Percentiles rank a stretch among this genome's conserved stretches.
These are phyloP conservation scores for Tetragonula carbonaria DNA, from an alignment of 2,888 invertebrate genomes.

Conservation along the genomic window DNA sequence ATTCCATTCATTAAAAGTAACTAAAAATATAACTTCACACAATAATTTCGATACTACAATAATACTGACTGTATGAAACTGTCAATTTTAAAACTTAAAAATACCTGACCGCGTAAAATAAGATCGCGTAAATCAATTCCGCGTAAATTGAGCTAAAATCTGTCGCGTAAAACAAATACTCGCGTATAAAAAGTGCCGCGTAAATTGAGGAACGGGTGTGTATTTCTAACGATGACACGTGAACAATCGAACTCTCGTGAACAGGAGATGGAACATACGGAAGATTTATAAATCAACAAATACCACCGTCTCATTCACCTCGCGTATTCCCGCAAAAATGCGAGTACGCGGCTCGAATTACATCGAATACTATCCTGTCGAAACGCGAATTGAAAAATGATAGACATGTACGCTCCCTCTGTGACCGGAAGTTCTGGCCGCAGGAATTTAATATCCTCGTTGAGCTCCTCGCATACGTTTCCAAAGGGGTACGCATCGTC, in stretches of 20 bases:
- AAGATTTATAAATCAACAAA: conserved; percentile 4
- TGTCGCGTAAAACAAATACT: too few relatives aligned
- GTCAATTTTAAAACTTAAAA: too few relatives aligned
- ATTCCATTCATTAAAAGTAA: too few relatives aligned
- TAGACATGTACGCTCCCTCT: conserved; percentile 16
- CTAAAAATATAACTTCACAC: too few relatives aligned
- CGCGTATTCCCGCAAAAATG: conserved; percentile 25
- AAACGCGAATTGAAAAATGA: conserved; percentile 57
- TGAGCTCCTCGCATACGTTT: conserved; percentile 24
- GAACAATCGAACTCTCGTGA: not conserved
- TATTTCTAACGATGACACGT: too few relatives aligned
- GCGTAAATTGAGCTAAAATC: too few relatives aligned
- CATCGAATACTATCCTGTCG: conserved; percentile 17
- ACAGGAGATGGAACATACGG: not conserved
- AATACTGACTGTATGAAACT: too few relatives aligned
- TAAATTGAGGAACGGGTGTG: too few relatives aligned
- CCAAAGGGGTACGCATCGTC: conserved; percentile 39
- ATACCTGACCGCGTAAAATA: too few relatives aligned
- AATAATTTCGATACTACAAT: too few relatives aligned
- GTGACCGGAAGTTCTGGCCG: conserved; percentile 40
- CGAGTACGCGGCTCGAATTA: conserved; percentile 29
- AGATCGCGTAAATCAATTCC: too few relatives aligned
- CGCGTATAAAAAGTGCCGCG: too few relatives aligned
- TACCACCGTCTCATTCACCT: not conserved
- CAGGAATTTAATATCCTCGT: conserved; percentile 67